Base-by-base conservation (phyloP, 2,888 invertebrate species). In the Cephonodes hylas region DNA sequence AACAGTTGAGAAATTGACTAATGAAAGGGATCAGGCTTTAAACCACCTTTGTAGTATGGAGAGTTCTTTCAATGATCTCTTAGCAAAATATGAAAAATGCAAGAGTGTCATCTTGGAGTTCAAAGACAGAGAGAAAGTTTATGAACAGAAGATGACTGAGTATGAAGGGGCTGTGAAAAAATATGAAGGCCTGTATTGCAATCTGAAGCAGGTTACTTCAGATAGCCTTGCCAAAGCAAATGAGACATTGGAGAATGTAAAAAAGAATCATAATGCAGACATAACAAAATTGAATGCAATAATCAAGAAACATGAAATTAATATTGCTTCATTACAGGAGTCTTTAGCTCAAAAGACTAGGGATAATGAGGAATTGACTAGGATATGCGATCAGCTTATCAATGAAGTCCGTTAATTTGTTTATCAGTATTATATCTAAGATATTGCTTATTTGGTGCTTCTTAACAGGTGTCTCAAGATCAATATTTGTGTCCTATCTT, bases 371-470 rank as follows among this genome's bases (percentile, higher is more conserved):
- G 97, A 98, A 85, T 90, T 99, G 70, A 96, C 98, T 58, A 95
- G 96, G 85, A 96, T 98, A 79, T 97, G 98, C 93, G 98, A 98
- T 93, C 98, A 98, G 89, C 94, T 98, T 48, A 98, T 98, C 76
- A 93, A 93, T 75, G 86, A 89, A 76, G 91, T 90, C 38, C 86
- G 82, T 69, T 89, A 72, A 67, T 18, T 48, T 8, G 6, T 27
- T 23, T 38, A 48, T 42, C 31, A 42, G 23, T 38, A 61, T 44
- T 31, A 57, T 57, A 44, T 61, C 60, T 63, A 63, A 59, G 57
- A 42, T 57, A 62, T 63, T 62, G 65, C 62, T 60, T 67, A 62
- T 64, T 62, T 67, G 69, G 70, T 72, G 66, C 70, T 69, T 69
- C 64, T 72, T 13, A 66, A 64, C 56, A 58, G 2, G 45, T 42